Conservation (phyloP, 2,888 invertebrate genomes). For the Nomada ferruginata region DNA sequence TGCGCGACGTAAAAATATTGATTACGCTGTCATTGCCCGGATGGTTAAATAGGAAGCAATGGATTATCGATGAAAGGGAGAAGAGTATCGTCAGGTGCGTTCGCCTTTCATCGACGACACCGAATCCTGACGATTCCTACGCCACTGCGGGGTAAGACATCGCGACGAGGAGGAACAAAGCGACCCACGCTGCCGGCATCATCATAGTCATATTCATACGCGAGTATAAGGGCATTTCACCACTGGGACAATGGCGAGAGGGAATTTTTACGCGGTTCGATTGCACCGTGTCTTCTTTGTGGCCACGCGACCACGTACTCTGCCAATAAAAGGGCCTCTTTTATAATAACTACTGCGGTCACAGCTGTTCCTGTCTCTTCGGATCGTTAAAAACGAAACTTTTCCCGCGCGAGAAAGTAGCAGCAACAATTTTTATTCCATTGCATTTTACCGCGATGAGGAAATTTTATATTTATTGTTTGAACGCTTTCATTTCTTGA, state of each 20-base stretch:
- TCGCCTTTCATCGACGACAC: background rate
- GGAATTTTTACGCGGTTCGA: slow-evolving; percentile 44
- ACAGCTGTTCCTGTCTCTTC: background rate
- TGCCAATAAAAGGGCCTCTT: slow-evolving; percentile 55
- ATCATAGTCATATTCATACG: slow-evolving; percentile 76
- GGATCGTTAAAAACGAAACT: too few species aligned
- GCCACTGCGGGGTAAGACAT: slow-evolving; percentile 65
- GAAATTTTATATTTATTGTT: too few species aligned
- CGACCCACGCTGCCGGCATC: slow-evolving; percentile 77
- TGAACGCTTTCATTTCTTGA: too few species aligned
- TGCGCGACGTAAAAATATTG: background rate
- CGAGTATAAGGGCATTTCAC: slow-evolving; percentile 73
- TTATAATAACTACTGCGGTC: slow-evolving; percentile 23
- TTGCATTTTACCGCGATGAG: too few species aligned
- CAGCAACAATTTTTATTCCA: too few species aligned
- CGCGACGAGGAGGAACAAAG: slow-evolving; percentile 76
- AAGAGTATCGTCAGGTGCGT: background rate
- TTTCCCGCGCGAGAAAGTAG: too few species aligned
- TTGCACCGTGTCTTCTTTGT: slow-evolving; percentile 43
- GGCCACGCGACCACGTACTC: slow-evolving; percentile 51
- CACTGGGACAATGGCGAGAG: slow-evolving; percentile 63
- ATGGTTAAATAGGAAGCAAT: background rate
- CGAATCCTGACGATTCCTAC: slow-evolving; percentile 47
- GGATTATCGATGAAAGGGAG: slow-evolving; percentile 1
- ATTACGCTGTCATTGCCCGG: background rate